These are phyloP conservation scores for Penaeus indicus DNA, from an alignment of 1,140 invertebrate genomes.

Conservation along the genomic window DNA sequence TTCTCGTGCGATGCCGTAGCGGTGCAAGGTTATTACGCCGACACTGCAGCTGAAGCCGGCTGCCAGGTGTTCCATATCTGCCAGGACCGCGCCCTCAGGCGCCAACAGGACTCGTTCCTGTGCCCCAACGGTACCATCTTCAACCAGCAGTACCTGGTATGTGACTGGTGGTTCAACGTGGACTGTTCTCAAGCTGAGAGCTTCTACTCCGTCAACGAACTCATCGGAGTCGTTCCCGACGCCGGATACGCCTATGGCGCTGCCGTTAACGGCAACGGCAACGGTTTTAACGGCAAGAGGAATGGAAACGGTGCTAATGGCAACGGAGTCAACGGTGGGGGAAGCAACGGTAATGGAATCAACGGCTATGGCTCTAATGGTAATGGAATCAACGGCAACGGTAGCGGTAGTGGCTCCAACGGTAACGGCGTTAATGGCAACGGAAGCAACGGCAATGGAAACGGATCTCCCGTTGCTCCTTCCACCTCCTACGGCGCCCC, in stretches of 20 bases:
- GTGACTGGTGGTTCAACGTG: constrained; percentile 18
- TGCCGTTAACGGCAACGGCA: constrained; percentile 9
- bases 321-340: not conserved
- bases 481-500: too few species aligned
- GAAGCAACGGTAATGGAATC: not conserved
- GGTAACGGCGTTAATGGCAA: not conserved
- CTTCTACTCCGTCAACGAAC: constrained; percentile 26
- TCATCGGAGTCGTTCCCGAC: not conserved
- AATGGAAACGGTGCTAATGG: constrained; percentile 4
- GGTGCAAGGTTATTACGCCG: constrained; percentile 7
- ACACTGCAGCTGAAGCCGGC: constrained; percentile 14
- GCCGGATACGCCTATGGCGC: too few species aligned
- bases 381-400: not conserved
- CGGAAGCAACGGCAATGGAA: not conserved
- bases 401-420: not conserved
- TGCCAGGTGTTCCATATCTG: constrained; percentile 19
- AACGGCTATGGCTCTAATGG: not conserved
- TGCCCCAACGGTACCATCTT: constrained; percentile 17
- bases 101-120: constrained; percentile 8
- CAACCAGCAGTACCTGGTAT: constrained; percentile 14
- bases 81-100: not conserved
- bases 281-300: not conserved
- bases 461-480: too few species aligned
- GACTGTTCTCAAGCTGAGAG: constrained; percentile 30
- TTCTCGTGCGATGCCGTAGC: not conserved